A percentile compares a stretch with the other conserved stretches of the same genome.
Evolutionary conservation across 2,113 vertebrate genomes (phyloP).

Genomic region (Gymnocephalus cernua): DNA sequence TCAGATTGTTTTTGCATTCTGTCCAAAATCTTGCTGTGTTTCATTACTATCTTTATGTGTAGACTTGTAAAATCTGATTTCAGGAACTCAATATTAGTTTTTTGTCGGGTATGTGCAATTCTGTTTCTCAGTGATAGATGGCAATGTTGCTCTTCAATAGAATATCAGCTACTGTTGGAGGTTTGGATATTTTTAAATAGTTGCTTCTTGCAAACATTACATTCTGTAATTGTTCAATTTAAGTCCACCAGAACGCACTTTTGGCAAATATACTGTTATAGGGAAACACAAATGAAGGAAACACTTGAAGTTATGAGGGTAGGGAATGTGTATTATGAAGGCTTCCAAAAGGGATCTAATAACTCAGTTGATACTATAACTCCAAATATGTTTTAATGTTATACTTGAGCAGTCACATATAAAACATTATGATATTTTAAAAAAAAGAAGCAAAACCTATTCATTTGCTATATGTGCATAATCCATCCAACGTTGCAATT

Average conservation of each 20-base stretch:
- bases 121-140: constrained; percentile 86
- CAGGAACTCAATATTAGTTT: neutral
- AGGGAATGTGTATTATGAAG: constrained; percentile 15
- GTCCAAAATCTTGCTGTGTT: neutral
- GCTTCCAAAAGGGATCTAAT: constrained; percentile 13
- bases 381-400: constrained; percentile 30
- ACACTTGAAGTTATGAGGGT: constrained; percentile 23
- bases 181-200: constrained; percentile 29
- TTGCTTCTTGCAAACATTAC: constrained; percentile 31
- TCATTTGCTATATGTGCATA: neutral
- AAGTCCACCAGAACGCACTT: constrained; percentile 43
- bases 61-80: neutral
- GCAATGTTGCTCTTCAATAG: constrained; percentile 91
- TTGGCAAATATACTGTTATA: constrained; percentile 40
- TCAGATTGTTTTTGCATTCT: neutral
- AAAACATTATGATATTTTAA: neutral
- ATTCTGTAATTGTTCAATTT: constrained; percentile 61
- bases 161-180: constrained; percentile 16
- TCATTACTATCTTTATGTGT: neutral
- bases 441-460: neutral
- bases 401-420: constrained; percentile 20
- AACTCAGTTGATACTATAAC: constrained; percentile 1
- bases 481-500: neutral
- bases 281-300: constrained; percentile 52
- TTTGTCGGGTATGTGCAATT: constrained; percentile 45